Evolutionary conservation across 2,113 vertebrate genomes (phyloP).

Genomic region (Sapayoa aenigma): DNA sequence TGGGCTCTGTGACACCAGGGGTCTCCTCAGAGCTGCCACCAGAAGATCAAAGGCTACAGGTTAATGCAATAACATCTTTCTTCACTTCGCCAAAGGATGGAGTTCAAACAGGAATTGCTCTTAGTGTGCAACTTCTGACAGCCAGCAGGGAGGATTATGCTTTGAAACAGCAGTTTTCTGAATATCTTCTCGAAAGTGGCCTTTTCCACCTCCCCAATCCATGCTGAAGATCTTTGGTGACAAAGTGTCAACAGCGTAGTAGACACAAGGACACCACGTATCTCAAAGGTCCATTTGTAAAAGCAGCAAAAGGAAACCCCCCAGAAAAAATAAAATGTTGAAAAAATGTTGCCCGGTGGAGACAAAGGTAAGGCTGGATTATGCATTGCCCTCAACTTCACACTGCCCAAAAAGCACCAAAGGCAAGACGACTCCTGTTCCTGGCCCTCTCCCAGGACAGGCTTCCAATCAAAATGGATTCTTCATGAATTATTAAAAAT

Average conservation of each 20-base stretch:
- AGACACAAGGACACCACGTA: rapidly evolving
- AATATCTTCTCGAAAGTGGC: background rate
- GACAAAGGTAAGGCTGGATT: background rate
- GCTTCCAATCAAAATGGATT: background rate
- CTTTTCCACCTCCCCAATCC: background rate
- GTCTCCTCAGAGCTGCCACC: background rate
- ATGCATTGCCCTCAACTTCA: rapidly evolving
- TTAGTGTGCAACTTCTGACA: background rate
- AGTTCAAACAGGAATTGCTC: background rate
- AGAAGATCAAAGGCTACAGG: background rate
- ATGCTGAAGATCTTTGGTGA: background rate
- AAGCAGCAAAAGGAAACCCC: background rate
- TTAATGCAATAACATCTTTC: background rate
- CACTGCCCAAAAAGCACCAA: background rate
- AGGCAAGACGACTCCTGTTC: rapidly evolving
- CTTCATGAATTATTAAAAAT: background rate
- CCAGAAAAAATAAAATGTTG: background rate
- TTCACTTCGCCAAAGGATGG: background rate
- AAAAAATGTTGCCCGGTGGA: background rate
- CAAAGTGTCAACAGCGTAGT: background rate
- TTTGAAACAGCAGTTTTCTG: background rate
- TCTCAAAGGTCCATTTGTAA: background rate
- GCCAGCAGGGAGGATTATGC: background rate
- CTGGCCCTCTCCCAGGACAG: background rate
- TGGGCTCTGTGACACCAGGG: background rate